Evolutionary conservation across 2,888 invertebrate genomes (phyloP).

Genomic region (Oegoconia quadripuncta): DNA sequence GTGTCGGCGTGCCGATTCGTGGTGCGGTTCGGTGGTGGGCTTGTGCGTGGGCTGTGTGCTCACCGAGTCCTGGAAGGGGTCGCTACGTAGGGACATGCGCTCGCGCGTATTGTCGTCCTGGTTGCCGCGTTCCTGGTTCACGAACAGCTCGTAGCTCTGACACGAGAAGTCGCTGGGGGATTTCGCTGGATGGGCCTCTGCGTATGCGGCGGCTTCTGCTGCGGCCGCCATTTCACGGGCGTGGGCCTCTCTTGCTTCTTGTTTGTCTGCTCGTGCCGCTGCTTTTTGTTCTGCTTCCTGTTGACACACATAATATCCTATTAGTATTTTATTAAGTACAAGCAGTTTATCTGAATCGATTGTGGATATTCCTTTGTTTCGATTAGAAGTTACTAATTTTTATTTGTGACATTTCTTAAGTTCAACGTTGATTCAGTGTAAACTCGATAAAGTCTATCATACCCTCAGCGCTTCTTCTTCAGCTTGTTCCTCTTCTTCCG

Average conservation of each 20-base stretch:
- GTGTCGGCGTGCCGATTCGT: constrained; percentile 71
- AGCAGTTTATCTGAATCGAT: no score
- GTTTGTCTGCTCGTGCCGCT: constrained; percentile 82
- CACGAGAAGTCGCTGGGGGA: constrained; percentile 95
- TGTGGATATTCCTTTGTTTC: no score
- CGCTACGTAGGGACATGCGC: constrained; percentile 94
- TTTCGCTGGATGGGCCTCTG: constrained; percentile 85
- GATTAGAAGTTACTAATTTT: no score
- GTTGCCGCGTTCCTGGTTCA: constrained; percentile 92
- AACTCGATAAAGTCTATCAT: no score
- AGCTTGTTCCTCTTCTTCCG: constrained; percentile 96
- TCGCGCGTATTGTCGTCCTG: constrained; percentile 94
- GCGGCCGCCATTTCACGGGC: constrained; percentile 82
- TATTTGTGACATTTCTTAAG: no score
- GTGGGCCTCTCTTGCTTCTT: constrained; percentile 78
- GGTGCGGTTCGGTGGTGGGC: constrained; percentile 78
- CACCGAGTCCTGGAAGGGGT: constrained; percentile 91
- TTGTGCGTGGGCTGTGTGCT: constrained; percentile 86
- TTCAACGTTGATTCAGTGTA: no score
- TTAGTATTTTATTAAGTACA: not conserved
- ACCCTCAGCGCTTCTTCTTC: constrained; percentile 96
- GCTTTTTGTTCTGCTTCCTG: constrained; percentile 93
- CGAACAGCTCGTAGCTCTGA: constrained; percentile 94
- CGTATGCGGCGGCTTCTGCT: constrained; percentile 81
- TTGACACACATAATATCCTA: not conserved